These are phyloP conservation scores for Knipowitschia caucasica DNA, from an alignment of 2,797 vertebrate species.

Conservation along the genomic window DNA sequence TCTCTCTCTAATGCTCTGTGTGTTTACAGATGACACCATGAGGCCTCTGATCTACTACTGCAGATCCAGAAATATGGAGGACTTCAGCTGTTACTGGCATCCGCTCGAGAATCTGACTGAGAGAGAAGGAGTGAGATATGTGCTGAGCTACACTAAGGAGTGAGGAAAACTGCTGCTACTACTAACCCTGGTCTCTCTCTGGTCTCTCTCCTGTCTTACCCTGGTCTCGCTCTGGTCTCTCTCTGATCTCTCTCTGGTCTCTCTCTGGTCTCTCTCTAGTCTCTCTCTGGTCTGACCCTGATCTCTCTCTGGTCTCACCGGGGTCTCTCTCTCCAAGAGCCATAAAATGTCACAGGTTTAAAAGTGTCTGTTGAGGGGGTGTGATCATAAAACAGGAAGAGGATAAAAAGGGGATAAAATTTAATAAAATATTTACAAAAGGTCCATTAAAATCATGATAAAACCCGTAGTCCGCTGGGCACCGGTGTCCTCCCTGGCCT, in stretches of 20 bases:
- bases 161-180: conserved; percentile 37
- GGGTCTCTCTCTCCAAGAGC: too few species aligned
- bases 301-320: not conserved
- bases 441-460: too few species aligned
- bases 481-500: too few species aligned
- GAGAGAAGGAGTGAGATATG: conserved; percentile 46
- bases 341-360: too few species aligned
- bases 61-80: conserved; percentile 78
- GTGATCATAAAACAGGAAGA: too few species aligned
- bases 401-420: too few species aligned
- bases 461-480: too few species aligned
- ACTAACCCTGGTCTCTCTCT: not conserved
- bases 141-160: conserved; percentile 68
- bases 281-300: not conserved
- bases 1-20: not conserved
- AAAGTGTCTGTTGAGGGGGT: too few species aligned
- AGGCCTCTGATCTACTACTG: conserved; percentile 72
- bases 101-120: conserved; percentile 58
- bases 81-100: conserved; percentile 79
- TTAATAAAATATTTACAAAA: too few species aligned
- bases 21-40: conserved; percentile 39
- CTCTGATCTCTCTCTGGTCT: not conserved
- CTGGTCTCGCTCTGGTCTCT: not conserved
- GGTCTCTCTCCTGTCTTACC: not conserved
- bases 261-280: too few species aligned